Percentiles rank a stretch among this genome's conserved stretches.
These are phyloP conservation scores for Cyprinodon diabolis DNA, from an alignment of 2,797 vertebrate species.

Conservation along the genomic window DNA sequence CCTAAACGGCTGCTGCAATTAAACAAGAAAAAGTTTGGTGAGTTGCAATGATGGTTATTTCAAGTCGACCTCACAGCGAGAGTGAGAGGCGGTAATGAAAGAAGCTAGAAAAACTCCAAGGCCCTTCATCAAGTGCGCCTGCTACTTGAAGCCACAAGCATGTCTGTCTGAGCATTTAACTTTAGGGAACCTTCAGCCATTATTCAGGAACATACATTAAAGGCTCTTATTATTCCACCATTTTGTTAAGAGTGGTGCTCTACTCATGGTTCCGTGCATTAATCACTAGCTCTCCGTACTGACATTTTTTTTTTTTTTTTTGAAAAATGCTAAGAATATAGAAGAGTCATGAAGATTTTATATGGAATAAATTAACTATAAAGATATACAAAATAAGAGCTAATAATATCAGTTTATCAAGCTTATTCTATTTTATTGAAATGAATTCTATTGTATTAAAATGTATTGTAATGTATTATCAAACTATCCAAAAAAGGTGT, in stretches of 20 bases:
- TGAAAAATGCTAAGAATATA: too few relatives aligned
- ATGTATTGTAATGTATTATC: too few relatives aligned
- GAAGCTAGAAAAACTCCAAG: constrained; percentile 35
- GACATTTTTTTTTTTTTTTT: background rate
- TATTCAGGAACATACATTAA: constrained; percentile 24
- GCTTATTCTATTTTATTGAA: too few relatives aligned
- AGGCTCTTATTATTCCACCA: constrained; percentile 21
- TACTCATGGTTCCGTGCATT: constrained; percentile 1
- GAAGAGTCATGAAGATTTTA: too few relatives aligned
- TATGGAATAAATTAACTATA: too few relatives aligned
- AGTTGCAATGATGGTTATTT: constrained; percentile 12
- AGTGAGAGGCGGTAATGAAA: constrained; percentile 60
- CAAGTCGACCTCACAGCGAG: constrained; percentile 22
- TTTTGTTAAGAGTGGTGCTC: constrained; percentile 30
- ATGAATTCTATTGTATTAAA: too few relatives aligned
- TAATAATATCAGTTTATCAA: too few relatives aligned
- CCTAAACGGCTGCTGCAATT: constrained; percentile 69
- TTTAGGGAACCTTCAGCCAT: constrained; percentile 34
- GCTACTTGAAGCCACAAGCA: constrained; percentile 38
- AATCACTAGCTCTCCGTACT: background rate
- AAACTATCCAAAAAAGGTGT: too few relatives aligned
- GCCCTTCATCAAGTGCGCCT: constrained; percentile 39
- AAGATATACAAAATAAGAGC: too few relatives aligned
- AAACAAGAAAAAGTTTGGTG: constrained; percentile 55
- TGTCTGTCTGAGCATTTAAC: constrained; percentile 41